Base-by-base conservation (phyloP, 2,113 vertebrate species). In the Hypocryptadius cinnamomeus region DNA sequence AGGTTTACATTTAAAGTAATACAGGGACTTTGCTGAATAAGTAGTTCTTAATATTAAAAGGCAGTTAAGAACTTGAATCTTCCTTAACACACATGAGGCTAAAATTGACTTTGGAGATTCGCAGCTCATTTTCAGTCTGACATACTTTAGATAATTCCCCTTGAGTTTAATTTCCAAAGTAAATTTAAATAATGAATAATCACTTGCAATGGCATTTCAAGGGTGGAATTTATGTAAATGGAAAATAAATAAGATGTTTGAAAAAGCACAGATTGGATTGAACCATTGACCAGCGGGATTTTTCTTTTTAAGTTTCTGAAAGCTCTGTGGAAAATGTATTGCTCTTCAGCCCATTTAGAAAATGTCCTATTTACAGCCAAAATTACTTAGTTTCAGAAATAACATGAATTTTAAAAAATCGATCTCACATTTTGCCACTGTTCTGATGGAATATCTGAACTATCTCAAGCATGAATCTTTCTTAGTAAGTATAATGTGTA, bases 51-150 rank as follows among this genome's bases (percentile, higher is more conserved):
- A 73, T 59, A 56, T 79, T 95, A 93, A 91, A 93, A 88, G 54
- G 30, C 71, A 93, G 82, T 90, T 96, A 87, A 93, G 92, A 91
- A 77, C 79, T 83, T 66, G 76, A 92, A 66, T 88, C 72, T 93
- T 82, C 91, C 56, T 91, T 94, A 83, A 53, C 57, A 48, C 24
- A 53, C 13, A 37, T 2, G 8, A 89, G 63, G 71, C 85, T 95
- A 47, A 93, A 96, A 95, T 94, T 91, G 87, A 90, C 87, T 89
- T 89, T 54, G 50, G 76, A 83, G 82, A 54, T 80, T 79, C 19
- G 4, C 45, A 72, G 82, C 60, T 93, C 71, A 42, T 84, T 79
- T 89, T 77, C 37, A 79, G 51, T 63, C 70, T 89, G 89, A 48
- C 66, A 45, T 59, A 68, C 80, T 47, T 83, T 87, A 66, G 85